These are phyloP conservation scores for Agelaius tricolor DNA, from an alignment of 2,113 vertebrate genomes.

Conservation along the genomic window DNA sequence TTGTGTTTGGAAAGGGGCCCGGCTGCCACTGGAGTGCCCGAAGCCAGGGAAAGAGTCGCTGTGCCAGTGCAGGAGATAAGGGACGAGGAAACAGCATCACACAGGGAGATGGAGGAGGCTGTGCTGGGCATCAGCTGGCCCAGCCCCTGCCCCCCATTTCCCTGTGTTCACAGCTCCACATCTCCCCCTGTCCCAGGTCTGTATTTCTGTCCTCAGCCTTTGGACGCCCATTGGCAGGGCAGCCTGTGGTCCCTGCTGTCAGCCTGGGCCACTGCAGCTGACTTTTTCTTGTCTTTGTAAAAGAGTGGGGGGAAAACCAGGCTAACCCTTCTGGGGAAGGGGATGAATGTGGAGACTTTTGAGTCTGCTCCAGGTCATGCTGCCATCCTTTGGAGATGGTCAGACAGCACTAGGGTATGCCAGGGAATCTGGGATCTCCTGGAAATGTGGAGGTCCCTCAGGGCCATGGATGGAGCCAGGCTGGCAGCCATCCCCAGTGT, in stretches of 20 bases:
- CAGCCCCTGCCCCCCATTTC: background rate
- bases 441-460: background rate
- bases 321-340: background rate
- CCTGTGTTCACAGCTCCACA: background rate
- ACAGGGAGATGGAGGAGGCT: background rate
- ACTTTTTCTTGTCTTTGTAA: background rate
- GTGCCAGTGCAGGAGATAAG: background rate
- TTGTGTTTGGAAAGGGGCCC: slow-evolving; percentile 19
- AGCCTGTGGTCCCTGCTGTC: background rate
- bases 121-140: background rate
- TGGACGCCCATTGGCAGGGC: background rate
- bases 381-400: background rate
- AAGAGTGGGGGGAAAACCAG: background rate
- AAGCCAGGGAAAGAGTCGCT: background rate
- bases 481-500: rapidly evolving
- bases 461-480: rapidly evolving
- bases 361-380: background rate
- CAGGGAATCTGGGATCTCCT: background rate
- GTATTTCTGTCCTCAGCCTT: background rate
- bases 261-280: background rate
- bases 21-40: background rate
- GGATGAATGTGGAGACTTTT: background rate
- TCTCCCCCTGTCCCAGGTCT: background rate
- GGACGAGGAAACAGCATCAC: background rate
- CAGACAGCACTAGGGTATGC: rapidly evolving